Conservation (phyloP, 1,140 invertebrate genomes). For the Callitettix versicolor region DNA sequence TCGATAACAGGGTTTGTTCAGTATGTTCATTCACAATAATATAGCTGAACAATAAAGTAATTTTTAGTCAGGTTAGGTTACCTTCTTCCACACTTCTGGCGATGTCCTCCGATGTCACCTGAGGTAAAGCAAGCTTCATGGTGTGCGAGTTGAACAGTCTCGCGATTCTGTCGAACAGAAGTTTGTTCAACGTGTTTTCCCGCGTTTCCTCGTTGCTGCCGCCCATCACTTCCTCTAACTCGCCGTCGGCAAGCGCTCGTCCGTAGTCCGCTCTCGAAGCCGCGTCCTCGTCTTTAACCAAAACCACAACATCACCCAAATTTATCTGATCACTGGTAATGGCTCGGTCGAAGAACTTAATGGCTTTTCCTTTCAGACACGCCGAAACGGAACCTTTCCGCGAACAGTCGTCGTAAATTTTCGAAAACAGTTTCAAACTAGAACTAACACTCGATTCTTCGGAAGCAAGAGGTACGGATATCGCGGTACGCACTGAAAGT, state of each 20-base stretch:
- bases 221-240: slow-evolving; percentile 52
- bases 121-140: slow-evolving; percentile 61
- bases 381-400: slow-evolving; percentile 44
- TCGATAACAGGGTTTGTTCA: not conserved
- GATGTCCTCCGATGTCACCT: slow-evolving; percentile 52
- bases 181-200: slow-evolving; percentile 51
- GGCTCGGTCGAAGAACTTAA: slow-evolving; percentile 54
- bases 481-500: not conserved
- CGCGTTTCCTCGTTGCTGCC: slow-evolving; percentile 44
- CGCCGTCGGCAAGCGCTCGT: slow-evolving; percentile 41
- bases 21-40: not conserved
- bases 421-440: slow-evolving; percentile 31
- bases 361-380: slow-evolving; percentile 64
- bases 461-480: not conserved
- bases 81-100: slow-evolving; percentile 62
- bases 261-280: slow-evolving; percentile 33
- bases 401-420: slow-evolving; percentile 59
- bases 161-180: slow-evolving; percentile 57
- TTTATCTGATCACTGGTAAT: slow-evolving; percentile 18
- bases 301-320: slow-evolving; percentile 42
- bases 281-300: slow-evolving; percentile 56
- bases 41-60: too few relatives aligned
- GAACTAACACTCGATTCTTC: not conserved
- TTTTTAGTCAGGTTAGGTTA: slow-evolving; percentile 29
- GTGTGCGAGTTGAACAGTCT: slow-evolving; percentile 60